Evolutionary conservation across 1,140 invertebrate species (phyloP), one percentile per base, ranked within the genome.

Genomic region (Hypsibius dujardini): DNA sequence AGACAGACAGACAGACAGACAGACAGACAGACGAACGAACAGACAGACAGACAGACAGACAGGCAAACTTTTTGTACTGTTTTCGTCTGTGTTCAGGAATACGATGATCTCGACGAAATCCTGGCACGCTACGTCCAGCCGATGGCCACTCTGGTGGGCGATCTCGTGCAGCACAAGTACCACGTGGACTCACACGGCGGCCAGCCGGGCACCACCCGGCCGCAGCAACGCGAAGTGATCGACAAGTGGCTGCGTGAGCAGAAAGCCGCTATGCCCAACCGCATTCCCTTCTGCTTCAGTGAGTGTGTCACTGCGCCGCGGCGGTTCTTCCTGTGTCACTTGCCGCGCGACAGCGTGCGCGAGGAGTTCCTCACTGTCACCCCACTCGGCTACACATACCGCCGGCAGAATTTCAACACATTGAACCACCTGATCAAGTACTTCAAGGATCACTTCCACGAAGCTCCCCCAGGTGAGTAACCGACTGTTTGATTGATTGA

Each of bases 101-200:
- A 94, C 81, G 95, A 99, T 83, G 95, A 98, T 81, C 80, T 98
- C 15, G 95, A 99, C 81, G 95, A 99, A 87, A 99, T 99, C 67
- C 91, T 98, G 50, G 94, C 95, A 0, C 85, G 94, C 12, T 86
- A 95, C 79, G 87, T 99, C 2, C 92, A 90, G 74, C 95, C 95
- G 0, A 95, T 99, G 92, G 93, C 95, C 1, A 84, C 86, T 0
- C 88, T 88, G 77, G 91, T 90, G 1, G 84, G 92, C 0, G 95
- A 98, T 77, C 83, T 98, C 46, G 80, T 95, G 14, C 85, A 86
- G 42, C 96, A 94, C 78, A 94, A 93, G 77, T 95, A 96, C 77
- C 95, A 87, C 78, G 86, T 86, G 75, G 82, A 87, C 67, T 81
- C 85, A 14, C 83, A 86, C 47, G 83, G 83, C 59, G 87, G 87